Conservation (phyloP, 2,113 vertebrate genomes). For the Burhinus oedicnemus region DNA sequence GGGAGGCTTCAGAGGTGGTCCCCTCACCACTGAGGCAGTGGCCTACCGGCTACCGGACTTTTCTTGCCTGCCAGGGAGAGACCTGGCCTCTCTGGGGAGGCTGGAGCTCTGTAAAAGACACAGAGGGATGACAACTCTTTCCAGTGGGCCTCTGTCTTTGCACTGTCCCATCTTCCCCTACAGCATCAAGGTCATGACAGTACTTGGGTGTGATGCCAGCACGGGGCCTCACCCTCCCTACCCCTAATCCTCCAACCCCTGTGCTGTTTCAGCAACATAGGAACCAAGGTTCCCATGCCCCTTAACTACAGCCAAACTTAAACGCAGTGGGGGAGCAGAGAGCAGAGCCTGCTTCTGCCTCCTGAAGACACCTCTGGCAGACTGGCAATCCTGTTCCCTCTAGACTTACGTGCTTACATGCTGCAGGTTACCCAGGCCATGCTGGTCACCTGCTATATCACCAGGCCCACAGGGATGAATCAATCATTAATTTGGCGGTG, state of each 20-base stretch:
- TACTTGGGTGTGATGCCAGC: background rate
- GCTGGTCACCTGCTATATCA: background rate
- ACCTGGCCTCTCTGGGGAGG: background rate
- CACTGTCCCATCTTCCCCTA: background rate
- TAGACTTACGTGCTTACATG: background rate
- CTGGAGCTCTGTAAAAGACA: background rate
- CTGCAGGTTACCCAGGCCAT: background rate
- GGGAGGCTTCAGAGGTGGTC: background rate
- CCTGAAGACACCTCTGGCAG: background rate
- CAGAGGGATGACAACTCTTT: background rate
- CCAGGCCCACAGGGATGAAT: background rate
- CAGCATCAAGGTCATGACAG: background rate
- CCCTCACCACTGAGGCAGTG: background rate
- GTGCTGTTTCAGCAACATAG: background rate
- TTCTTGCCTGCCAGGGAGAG: background rate
- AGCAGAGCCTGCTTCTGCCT: background rate
- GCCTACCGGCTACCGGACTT: background rate
- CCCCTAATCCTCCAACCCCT: background rate
- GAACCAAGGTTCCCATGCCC: background rate
- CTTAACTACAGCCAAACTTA: background rate
- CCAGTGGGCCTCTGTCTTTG: background rate
- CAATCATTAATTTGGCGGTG: background rate
- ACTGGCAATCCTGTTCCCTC: background rate
- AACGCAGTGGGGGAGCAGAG: background rate
- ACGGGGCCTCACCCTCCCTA: background rate